Conservation (phyloP, 2,113 vertebrate species). For the Chaenogobius annularis region DNA sequence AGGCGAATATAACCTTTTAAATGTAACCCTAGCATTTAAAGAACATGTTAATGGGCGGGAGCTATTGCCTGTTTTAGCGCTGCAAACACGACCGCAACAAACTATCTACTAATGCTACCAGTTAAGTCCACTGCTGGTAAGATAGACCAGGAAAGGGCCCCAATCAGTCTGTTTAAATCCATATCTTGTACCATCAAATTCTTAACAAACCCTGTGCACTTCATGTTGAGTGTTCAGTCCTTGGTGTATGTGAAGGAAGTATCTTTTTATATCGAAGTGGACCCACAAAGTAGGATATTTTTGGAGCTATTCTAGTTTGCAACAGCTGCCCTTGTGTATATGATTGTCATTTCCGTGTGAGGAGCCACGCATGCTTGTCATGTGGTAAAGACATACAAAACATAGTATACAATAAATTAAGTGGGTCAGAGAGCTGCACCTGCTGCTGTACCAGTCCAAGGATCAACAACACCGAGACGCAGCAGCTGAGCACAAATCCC, state of each 20-base stretch:
- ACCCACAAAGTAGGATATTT: constrained; percentile 30
- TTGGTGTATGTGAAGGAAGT: constrained; percentile 33
- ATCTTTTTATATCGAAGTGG: constrained; percentile 7
- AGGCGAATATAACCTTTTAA: neutral
- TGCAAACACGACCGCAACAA: constrained; percentile 16
- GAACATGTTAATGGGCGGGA: constrained; percentile 51
- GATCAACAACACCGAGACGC: constrained; percentile 43
- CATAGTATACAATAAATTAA: constrained; percentile 40
- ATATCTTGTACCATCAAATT: neutral
- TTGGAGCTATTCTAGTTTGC: constrained; percentile 26
- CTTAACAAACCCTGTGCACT: constrained; percentile 15
- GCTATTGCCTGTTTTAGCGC: constrained; percentile 44
- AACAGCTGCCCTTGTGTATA: constrained; percentile 55
- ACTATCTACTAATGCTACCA: constrained; percentile 19
- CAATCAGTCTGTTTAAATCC: neutral
- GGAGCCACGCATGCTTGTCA: constrained; percentile 37
- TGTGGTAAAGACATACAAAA: constrained; percentile 49
- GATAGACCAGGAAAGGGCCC: constrained; percentile 13
- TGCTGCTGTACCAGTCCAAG: constrained; percentile 55
- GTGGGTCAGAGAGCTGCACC: constrained; percentile 55
- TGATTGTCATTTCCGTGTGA: constrained; percentile 53
- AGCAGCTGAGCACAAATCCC: constrained; percentile 57
- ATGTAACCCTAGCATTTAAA: constrained; percentile 41
- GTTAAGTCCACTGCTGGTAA: constrained; percentile 40
- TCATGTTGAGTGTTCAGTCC: constrained; percentile 34